phyloP scores from a whole-genome alignment of 2,888 invertebrate species.

The Parnassius glacialis region DNA sequence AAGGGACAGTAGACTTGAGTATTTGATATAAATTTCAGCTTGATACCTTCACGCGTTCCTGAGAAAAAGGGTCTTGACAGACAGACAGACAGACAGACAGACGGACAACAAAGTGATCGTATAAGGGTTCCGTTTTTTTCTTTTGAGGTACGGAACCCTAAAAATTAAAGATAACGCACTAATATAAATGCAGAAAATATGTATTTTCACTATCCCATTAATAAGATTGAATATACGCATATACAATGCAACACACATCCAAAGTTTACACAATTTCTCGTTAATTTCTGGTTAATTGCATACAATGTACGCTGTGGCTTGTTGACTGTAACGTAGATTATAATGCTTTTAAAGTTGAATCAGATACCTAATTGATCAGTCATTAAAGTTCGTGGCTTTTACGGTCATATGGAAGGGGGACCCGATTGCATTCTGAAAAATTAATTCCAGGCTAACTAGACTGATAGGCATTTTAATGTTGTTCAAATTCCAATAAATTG shows the following conservation, averaged over 20 bases:
- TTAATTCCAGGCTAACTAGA: slow-evolving; percentile 18
- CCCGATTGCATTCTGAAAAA: slow-evolving; percentile 27
- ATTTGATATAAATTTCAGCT: too few relatives aligned
- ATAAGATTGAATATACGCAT: neutral
- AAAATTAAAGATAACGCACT: too few relatives aligned
- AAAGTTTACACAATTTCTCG: slow-evolving; percentile 39
- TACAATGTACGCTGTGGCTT: slow-evolving; percentile 48
- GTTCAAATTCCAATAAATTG: slow-evolving; percentile 3
- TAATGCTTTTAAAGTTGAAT: slow-evolving; percentile 59
- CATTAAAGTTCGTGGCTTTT: slow-evolving; percentile 47
- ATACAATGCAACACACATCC: slow-evolving; percentile 25
- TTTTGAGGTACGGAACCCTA: too few relatives aligned
- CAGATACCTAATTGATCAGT: slow-evolving; percentile 50
- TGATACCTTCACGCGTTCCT: too few relatives aligned
- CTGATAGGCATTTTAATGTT: slow-evolving; percentile 19
- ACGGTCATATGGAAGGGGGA: slow-evolving; percentile 25
- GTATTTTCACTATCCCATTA: neutral
- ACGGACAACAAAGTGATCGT: too few relatives aligned
- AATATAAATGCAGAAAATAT: too few relatives aligned
- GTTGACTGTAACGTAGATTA: slow-evolving; percentile 46
- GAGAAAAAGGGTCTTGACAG: too few relatives aligned
- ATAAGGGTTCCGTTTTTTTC: too few relatives aligned
- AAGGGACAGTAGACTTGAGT: too few relatives aligned
- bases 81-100: too few relatives aligned
- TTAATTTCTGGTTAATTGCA: slow-evolving; percentile 53